Conservation (phyloP, 2,797 vertebrate genomes). For the Aldrovandia affinis region DNA sequence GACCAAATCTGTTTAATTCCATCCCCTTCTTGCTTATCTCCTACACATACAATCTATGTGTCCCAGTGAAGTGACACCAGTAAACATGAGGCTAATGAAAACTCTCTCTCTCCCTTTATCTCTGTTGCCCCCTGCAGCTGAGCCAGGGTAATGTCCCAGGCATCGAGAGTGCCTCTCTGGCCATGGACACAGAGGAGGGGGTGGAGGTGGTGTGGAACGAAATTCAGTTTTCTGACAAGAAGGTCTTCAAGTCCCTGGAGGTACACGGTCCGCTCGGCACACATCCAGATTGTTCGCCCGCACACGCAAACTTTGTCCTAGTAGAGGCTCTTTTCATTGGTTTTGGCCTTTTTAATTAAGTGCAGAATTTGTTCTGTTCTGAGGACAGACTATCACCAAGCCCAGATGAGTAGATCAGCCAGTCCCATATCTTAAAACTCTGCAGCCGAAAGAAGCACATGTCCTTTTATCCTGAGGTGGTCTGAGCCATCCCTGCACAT, state of each 20-base stretch:
- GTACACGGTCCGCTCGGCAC: constrained; percentile 46
- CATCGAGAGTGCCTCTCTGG: constrained; percentile 78
- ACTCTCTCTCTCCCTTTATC: not conserved
- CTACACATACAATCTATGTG: not conserved
- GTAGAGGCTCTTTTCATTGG: too few species aligned
- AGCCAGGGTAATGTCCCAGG: constrained; percentile 79
- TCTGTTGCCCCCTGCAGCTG: constrained; percentile 61
- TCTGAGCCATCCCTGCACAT: not conserved
- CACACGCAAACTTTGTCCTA: too few species aligned
- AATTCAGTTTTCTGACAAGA: constrained; percentile 74
- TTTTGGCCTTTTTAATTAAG: not conserved
- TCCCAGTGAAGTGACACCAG: not conserved
- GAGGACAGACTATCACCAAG: not conserved
- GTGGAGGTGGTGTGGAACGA: constrained; percentile 83
- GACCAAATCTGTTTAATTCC: not conserved
- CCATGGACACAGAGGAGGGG: constrained; percentile 82
- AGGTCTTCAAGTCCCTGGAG: constrained; percentile 73
- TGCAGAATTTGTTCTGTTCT: not conserved
- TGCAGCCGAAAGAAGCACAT: too few species aligned
- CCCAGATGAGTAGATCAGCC: too few species aligned
- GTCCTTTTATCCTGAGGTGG: too few species aligned
- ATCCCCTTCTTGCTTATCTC: not conserved
- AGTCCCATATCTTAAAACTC: too few species aligned
- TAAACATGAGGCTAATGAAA: not conserved
- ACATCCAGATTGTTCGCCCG: too few species aligned